Base-by-base conservation (phyloP, 2,113 vertebrate species). In the Toxotes jaculatrix region DNA sequence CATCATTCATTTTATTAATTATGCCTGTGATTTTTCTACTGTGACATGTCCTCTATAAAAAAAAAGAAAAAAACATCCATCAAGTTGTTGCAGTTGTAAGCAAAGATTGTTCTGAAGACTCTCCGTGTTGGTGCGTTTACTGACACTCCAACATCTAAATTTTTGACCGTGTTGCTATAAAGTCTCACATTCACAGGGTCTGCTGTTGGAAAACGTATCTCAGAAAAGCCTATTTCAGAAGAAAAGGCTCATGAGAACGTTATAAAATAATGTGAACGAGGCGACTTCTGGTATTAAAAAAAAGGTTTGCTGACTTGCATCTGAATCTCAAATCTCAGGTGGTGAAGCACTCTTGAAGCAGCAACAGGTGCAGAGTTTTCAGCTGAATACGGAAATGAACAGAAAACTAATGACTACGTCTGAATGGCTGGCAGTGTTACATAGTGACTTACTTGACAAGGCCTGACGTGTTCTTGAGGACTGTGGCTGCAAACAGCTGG, bases 381-480 rank as follows among this genome's bases (percentile, higher is more conserved):
- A 43, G 42, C 12, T 49, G 45, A 19, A 49, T 49, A 19, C 13
- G 19, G 45, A 17, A 16, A 49, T 49, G 14, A 49, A 49, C 12
- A 1, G 42, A 5, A 43, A 13, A 43, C 12, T 7, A 43, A 43
- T 43, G 10, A 43, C 4, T 43, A 43, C 12, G 12, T 43, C 42
- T 43, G 12, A 43, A 43, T 43, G 42, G 42, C 42, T 43, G 16
- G 47, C 14, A 49, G 47, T 57, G 16, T 60, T 32, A 47, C 51
- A 38, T 7, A 2, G 2, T 21, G 0, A 78, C 95, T 0, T 93
- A 98, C 97, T 95, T 97, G 82, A 98, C 97, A 0, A 95, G 93
- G 83, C 97, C 97, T 77, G 95, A 96, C 13, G 97, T 98, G 75
- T 97, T 98, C 93, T 98, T 98, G 74, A 98, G 93, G 23, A 97